These are phyloP conservation scores for Gymnothorax javanicus DNA, from an alignment of 2,797 vertebrate species.

Conservation along the genomic window DNA sequence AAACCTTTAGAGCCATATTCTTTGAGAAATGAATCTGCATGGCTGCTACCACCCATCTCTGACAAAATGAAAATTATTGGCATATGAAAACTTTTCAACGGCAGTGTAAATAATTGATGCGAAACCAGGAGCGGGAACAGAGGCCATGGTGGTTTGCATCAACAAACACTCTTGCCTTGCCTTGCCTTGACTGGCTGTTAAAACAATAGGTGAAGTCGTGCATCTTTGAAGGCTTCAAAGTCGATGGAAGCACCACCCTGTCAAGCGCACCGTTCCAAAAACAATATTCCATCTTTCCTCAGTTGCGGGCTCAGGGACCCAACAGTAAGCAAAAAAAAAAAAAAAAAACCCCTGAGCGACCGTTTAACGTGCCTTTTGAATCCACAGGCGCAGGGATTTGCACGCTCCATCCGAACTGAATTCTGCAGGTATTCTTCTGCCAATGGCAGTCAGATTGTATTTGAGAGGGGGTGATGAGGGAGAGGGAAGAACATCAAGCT, in stretches of 20 bases:
- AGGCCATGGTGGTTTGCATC: neutral
- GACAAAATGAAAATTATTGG: too few species aligned
- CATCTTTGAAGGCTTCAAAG: neutral
- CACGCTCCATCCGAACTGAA: constrained; percentile 77
- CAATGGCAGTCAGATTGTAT: constrained; percentile 81
- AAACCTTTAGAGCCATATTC: too few species aligned
- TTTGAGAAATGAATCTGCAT: too few species aligned
- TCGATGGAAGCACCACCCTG: neutral
- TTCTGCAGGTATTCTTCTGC: constrained; percentile 74
- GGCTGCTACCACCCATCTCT: too few species aligned
- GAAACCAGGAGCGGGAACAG: neutral
- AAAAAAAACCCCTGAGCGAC: neutral
- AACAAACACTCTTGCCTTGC: neutral
- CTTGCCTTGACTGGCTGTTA: neutral
- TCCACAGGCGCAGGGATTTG: constrained; percentile 59
- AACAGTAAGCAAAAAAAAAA: neutral
- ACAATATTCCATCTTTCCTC: neutral
- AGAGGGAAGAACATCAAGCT: constrained; percentile 64
- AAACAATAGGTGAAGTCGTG: neutral
- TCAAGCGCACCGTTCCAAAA: neutral
- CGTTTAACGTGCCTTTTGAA: neutral
- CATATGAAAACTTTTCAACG: too few species aligned
- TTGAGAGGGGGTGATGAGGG: constrained; percentile 45
- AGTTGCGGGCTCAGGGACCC: neutral
- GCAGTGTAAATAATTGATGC: neutral